Evolutionary conservation across 2,113 vertebrate species (phyloP), one percentile per base, ranked within the genome.

Genomic region (Copsychus sechellarum): DNA sequence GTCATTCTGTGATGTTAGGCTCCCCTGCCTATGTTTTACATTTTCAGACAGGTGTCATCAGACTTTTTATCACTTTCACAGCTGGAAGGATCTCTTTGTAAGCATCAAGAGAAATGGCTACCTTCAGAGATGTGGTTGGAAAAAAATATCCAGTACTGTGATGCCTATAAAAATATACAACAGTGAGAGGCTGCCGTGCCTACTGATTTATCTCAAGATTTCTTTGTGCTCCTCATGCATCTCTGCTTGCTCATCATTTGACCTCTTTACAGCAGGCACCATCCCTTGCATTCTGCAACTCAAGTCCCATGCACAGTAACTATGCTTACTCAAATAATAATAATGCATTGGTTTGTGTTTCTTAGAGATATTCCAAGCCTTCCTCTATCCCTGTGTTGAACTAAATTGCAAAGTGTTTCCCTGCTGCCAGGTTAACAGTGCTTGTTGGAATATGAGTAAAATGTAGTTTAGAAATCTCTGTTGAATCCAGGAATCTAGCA

Each of bases 41-140:
- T 79, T 85, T 91, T 81, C 73, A 85, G 61, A 88, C 57, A 94
- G 58, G 62, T 88, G 79, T 87, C 66, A 53, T 76, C 81, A 90
- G 62, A 72, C 24, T 65, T 86, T 50, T 94, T 88, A 77, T 74
- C 66, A 72, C 53, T 81, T 87, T 88, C 70, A 69, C 54, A 82
- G 66, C 61, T 90, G 62, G 66, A 10, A 82, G 15, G 34, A 51
- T 93, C 43, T 71, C 70, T 91, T 40, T 61, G 25, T 29, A 61
- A 86, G 24, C 56, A 71, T 81, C 38, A 79, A 53, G 48, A 81
- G 43, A 79, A 14, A 23, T 43, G 33, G 8, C 26, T 91, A n/a
- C 43, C 38, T 91, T 91, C 65, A 91, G 53, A 78, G n/a, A 81
- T 20, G 22, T 26, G n/a, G 18, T 13, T 60, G 62, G 60, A 79